Evolutionary conservation across 53 echinoderm and acorn worm genomes (phyloP), one percentile per base, ranked within the genome.

Genomic region (Astropecten irregularis): DNA sequence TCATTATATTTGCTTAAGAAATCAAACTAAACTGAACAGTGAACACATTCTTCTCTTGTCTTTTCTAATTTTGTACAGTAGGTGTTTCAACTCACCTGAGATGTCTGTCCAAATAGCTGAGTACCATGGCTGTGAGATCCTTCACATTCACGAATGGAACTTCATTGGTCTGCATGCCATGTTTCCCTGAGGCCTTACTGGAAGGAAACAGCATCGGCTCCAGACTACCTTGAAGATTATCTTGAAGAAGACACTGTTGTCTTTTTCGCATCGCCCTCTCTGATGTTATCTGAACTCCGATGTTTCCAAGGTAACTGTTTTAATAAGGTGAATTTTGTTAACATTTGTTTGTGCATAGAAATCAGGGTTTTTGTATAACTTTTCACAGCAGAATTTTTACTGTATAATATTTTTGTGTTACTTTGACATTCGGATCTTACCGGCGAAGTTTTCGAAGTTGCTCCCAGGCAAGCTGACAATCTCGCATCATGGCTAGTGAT

Each of bases 291-390:
- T 9, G 15, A 61, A 61, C 33, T 13, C 61, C 61, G 7, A 29
- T 61, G 61, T 16, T 61, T 19, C 61, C 61, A 61, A 61, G 61
- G 30, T 61, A 61, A 29, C 34, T 32, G 61, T 31, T n/a, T n/a
- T n/a, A n/a, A n/a, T n/a, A n/a, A n/a, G n/a, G n/a, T n/a, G n/a
- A n/a, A n/a, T n/a, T n/a, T n/a, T n/a, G n/a, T n/a, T n/a, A n/a
- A n/a, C n/a, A n/a, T n/a, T n/a, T n/a, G n/a, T n/a, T n/a, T n/a
- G n/a, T n/a, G n/a, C n/a, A n/a, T n/a, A n/a, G n/a, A n/a, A n/a
- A n/a, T n/a, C n/a, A n/a, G n/a, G n/a, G n/a, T n/a, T n/a, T n/a
- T n/a, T n/a, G n/a, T n/a, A n/a, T n/a, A n/a, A n/a, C n/a, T n/a
- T n/a, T n/a, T n/a, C n/a, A n/a, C n/a, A n/a, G n/a, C n/a, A n/a